Evolutionary conservation across 2,113 vertebrate species (phyloP).

Genomic region (Probosciger aterrimus): DNA sequence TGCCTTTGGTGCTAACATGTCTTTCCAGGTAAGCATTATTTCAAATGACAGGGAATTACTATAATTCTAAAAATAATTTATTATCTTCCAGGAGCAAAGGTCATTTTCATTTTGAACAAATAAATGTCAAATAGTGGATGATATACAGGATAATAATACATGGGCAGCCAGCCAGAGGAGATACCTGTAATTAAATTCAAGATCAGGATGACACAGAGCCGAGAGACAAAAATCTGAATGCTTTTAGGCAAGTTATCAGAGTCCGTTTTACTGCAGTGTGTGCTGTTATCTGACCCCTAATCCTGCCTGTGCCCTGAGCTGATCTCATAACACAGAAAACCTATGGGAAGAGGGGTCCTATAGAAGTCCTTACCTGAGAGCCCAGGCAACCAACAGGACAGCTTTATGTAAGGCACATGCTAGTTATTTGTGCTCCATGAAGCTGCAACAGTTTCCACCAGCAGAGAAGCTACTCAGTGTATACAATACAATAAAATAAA

Average conservation of each 20-base stretch:
- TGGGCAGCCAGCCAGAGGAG: slow-evolving; percentile 2
- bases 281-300: background rate
- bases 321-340: background rate
- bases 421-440: background rate
- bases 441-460: background rate
- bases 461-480: background rate
- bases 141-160: slow-evolving; percentile 23
- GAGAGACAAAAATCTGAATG: background rate
- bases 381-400: background rate
- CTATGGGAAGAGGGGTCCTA: background rate
- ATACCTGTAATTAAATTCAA: slow-evolving; percentile 38
- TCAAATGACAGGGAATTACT: background rate
- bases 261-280: background rate
- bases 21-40: background rate
- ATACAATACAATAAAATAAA: background rate
- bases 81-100: slow-evolving; percentile 32
- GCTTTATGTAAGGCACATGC: background rate
- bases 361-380: background rate
- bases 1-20: background rate
- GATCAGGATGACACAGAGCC: background rate
- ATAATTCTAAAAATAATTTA: slow-evolving; percentile 21
- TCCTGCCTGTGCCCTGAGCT: background rate
- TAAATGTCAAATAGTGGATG: slow-evolving; percentile 35
- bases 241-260: background rate
- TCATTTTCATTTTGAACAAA: slow-evolving; percentile 53